These are phyloP conservation scores for Rutpela maculata DNA, from an alignment of 2,888 invertebrate species.

Conservation along the genomic window DNA sequence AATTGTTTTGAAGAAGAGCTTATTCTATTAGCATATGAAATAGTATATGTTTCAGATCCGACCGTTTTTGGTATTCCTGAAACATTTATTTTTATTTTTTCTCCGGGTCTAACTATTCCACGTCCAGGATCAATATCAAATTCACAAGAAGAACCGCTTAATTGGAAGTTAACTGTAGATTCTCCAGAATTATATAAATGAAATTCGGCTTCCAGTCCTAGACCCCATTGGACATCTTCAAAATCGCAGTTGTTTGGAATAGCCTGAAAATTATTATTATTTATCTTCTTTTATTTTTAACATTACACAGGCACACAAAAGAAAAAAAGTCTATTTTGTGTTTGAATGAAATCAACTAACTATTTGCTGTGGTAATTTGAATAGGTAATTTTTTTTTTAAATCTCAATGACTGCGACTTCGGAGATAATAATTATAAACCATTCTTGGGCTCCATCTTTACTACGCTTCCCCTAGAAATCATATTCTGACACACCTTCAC, in stretches of 20 bases:
- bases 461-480: too few species aligned
- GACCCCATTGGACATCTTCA: slow-evolving; percentile 64
- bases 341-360: too few species aligned
- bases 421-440: too few species aligned
- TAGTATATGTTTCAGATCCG: slow-evolving; percentile 66
- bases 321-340: too few species aligned
- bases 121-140: slow-evolving; percentile 45
- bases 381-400: too few species aligned
- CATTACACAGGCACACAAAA: too few species aligned
- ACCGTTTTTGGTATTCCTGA: slow-evolving; percentile 63
- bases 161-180: slow-evolving; percentile 69
- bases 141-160: slow-evolving; percentile 55
- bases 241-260: slow-evolving; percentile 69
- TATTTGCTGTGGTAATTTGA: too few species aligned
- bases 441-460: too few species aligned
- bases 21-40: slow-evolving; percentile 68
- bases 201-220: slow-evolving; percentile 65
- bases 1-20: slow-evolving; percentile 55
- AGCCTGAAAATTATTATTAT: slow-evolving; percentile 65
- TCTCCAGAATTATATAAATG: slow-evolving; percentile 72
- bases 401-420: too few species aligned
- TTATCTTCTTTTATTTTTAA: background rate
- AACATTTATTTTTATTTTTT: slow-evolving; percentile 64
- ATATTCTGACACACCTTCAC: too few species aligned
- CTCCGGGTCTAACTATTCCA: slow-evolving; percentile 62